A percentile compares a stretch with the other conserved stretches of the same genome.
phyloP scores from a whole-genome alignment of 2,888 invertebrate genomes.

The Colostygia pectinataria region DNA sequence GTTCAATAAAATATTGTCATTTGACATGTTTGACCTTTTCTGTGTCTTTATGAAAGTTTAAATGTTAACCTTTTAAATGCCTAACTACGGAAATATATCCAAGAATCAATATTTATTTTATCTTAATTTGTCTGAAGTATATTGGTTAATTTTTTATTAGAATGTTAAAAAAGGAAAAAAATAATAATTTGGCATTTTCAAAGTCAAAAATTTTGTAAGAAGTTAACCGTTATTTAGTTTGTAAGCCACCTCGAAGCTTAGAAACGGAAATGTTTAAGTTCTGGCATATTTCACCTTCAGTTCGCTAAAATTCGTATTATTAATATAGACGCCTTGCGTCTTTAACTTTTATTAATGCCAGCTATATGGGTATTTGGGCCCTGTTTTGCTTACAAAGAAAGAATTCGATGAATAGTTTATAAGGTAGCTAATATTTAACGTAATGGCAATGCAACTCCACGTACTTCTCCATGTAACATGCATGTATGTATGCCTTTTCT shows the following conservation, averaged over 20 bases:
- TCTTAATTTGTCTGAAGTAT: too few species aligned
- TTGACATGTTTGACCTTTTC: too few species aligned
- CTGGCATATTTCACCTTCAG: constrained; percentile 7
- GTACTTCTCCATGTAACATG: not conserved
- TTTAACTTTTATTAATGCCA: constrained; percentile 23
- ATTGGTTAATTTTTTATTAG: too few species aligned
- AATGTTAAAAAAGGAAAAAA: too few species aligned
- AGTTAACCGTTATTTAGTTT: constrained; percentile 21
- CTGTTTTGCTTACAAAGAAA: constrained; percentile 10
- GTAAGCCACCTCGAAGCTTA: constrained; percentile 21
- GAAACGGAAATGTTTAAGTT: constrained; percentile 17
- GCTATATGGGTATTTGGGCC: constrained; percentile 14
- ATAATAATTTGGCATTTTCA: not conserved
- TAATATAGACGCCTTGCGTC: not conserved
- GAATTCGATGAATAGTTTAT: constrained; percentile 12
- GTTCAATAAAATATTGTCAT: too few species aligned
- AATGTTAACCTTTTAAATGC: too few species aligned
- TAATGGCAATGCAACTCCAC: too few species aligned
- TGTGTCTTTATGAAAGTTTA: too few species aligned
- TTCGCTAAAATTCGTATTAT: not conserved
- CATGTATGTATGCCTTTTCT: too few species aligned
- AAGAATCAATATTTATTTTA: too few species aligned
- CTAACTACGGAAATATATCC: too few species aligned
- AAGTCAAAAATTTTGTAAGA: not conserved
- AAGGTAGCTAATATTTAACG: not conserved